These are phyloP conservation scores for Agrotis puta DNA, from an alignment of 2,888 invertebrate genomes.

Conservation along the genomic window DNA sequence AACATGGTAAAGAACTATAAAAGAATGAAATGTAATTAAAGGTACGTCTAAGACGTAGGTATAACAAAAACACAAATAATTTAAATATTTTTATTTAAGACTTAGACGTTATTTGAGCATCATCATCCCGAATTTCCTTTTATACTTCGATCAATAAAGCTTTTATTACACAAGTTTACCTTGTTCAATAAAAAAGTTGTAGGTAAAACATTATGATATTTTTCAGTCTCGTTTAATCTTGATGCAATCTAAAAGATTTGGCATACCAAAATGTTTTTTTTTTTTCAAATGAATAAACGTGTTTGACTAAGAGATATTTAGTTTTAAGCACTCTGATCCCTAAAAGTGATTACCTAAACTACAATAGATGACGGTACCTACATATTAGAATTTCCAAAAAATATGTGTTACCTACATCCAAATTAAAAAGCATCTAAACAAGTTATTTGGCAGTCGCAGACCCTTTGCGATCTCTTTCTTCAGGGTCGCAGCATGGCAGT, in stretches of 20 bases:
- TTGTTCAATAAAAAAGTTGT: too few relatives aligned
- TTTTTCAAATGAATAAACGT: too few relatives aligned
- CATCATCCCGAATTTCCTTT: background rate
- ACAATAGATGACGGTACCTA: background rate
- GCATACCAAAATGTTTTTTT: too few relatives aligned
- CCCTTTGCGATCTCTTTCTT: slow-evolving; percentile 60
- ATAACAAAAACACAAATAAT: background rate
- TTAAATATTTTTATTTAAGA: slow-evolving; percentile 11
- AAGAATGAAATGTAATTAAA: too few relatives aligned
- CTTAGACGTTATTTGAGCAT: slow-evolving; percentile 7
- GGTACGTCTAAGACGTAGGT: too few relatives aligned
- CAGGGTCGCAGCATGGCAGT: slow-evolving; percentile 80
- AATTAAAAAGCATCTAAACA: background rate
- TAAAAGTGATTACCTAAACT: background rate
- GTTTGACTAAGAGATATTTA: too few relatives aligned
- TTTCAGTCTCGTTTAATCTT: background rate
- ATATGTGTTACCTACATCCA: background rate
- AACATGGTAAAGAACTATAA: too few relatives aligned
- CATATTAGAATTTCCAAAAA: background rate
- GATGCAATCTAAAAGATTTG: background rate
- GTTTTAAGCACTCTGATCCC: background rate
- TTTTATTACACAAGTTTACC: slow-evolving; percentile 6
- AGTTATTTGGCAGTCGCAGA: slow-evolving; percentile 16
- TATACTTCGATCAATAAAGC: too few relatives aligned
- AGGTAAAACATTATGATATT: background rate